These are phyloP conservation scores for Paralvinella palmiformis DNA, from an alignment of 1,140 invertebrate genomes.

Conservation along the genomic window DNA sequence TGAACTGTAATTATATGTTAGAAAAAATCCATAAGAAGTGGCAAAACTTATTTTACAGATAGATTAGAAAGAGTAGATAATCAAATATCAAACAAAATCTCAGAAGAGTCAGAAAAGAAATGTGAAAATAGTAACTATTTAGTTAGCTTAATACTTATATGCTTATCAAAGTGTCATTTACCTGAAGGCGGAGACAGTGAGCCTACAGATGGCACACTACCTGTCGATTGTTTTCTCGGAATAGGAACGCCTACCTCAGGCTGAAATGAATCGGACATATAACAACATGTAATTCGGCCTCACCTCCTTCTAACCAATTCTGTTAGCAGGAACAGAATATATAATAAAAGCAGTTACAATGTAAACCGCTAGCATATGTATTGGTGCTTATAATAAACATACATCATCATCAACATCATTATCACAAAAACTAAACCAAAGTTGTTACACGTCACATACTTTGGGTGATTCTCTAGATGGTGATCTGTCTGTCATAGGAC, in stretches of 20 bases:
- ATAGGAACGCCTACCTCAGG: slow-evolving; percentile 3
- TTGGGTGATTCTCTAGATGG: slow-evolving; percentile 1
- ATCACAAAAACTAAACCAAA: slow-evolving; percentile 1
- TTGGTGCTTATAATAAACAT: not conserved
- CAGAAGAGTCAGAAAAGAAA: too few relatives aligned
- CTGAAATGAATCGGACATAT: not conserved
- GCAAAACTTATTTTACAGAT: too few relatives aligned
- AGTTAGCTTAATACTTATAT: too few relatives aligned
- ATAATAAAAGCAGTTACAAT: not conserved
- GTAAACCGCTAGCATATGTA: not conserved
- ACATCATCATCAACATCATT: slow-evolving; percentile 7
- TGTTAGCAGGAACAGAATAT: not conserved
- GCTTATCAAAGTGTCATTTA: slow-evolving; percentile 21
- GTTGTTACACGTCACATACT: not conserved
- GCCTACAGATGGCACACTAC: slow-evolving; percentile 60
- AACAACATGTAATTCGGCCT: not conserved
- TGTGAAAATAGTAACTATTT: too few relatives aligned
- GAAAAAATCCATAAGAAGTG: too few relatives aligned
- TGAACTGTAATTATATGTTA: slow-evolving; percentile 59
- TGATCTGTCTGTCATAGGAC: not conserved
- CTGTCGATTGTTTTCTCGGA: slow-evolving; percentile 2
- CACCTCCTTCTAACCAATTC: not conserved
- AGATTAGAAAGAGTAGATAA: too few relatives aligned
- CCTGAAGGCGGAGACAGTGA: slow-evolving; percentile 82
- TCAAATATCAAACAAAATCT: too few relatives aligned